Percentiles rank a stretch among this genome's conserved stretches.
Conservation (phyloP, 2,888 invertebrate species). For the Polymixis lichenea region DNA sequence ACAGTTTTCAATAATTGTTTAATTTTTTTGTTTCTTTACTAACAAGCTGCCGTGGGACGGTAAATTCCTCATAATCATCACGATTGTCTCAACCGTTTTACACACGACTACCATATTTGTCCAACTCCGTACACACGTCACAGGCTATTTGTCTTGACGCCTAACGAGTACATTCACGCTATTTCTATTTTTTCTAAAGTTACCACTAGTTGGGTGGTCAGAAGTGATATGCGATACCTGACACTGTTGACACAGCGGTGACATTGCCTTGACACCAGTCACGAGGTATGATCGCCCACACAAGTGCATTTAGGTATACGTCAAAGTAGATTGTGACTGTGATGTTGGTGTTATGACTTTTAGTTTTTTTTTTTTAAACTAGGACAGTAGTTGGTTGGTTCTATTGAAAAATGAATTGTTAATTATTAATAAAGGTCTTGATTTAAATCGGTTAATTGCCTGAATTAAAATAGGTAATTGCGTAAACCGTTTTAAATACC, state of each 20-base stretch:
- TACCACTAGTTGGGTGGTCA: constrained; percentile 72
- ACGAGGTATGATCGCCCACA: constrained; percentile 65
- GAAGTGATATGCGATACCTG: constrained; percentile 70
- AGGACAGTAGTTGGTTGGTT: fast-evolving
- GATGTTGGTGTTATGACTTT: background rate
- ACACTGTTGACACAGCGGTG: constrained; percentile 71
- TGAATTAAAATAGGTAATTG: constrained; percentile 10
- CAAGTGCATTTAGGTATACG: constrained; percentile 45
- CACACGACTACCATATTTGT: constrained; percentile 36
- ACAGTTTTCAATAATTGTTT: background rate
- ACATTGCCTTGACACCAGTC: constrained; percentile 70
- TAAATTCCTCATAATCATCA: constrained; percentile 38
- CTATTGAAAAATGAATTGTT: background rate
- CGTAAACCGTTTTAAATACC: background rate
- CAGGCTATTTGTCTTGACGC: constrained; percentile 41
- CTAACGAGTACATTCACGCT: constrained; percentile 24
- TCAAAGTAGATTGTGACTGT: constrained; percentile 38
- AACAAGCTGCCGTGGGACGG: background rate
- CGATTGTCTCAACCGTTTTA: constrained; percentile 44
- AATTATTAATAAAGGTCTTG: background rate
- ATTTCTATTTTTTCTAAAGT: constrained; percentile 45
- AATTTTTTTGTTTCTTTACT: background rate
- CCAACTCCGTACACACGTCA: constrained; percentile 34
- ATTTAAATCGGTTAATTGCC: background rate
- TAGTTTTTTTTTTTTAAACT: background rate